A percentile compares a stretch with the other conserved stretches of the same genome.
phyloP scores from a whole-genome alignment of 1,140 invertebrate genomes.

The Drosophila bocki region DNA sequence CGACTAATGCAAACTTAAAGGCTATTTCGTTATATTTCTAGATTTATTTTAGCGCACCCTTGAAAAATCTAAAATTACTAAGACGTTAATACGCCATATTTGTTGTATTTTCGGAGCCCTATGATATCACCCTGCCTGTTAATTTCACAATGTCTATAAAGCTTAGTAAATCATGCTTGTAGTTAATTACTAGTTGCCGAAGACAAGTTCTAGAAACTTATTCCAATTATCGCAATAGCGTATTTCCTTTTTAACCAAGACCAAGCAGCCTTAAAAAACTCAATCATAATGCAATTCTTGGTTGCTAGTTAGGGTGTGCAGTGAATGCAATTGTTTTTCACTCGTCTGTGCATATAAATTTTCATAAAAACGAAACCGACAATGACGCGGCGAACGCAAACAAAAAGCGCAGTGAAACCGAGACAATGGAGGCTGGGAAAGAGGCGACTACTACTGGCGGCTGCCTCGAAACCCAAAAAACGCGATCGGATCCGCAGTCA shows the following conservation, averaged over 20 bases:
- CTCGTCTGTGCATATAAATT: conserved; percentile 29
- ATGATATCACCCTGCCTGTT: neutral
- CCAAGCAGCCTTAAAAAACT: neutral
- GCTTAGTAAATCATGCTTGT: neutral
- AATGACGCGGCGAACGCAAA: conserved; percentile 17
- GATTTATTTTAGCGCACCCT: neutral
- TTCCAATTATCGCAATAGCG: neutral
- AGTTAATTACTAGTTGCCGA: neutral
- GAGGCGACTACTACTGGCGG: conserved; percentile 29
- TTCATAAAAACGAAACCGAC: conserved; percentile 45
- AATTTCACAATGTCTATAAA: neutral
- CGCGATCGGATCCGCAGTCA: conserved; percentile 54
- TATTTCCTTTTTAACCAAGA: neutral
- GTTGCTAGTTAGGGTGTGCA: conserved; percentile 9
- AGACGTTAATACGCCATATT: too few species aligned
- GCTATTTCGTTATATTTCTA: neutral
- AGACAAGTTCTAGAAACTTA: neutral
- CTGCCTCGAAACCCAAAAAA: conserved; percentile 48
- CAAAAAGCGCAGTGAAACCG: conserved; percentile 29
- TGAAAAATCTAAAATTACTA: too few species aligned
- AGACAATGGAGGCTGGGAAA: conserved; percentile 52
- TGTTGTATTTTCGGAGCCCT: neutral
- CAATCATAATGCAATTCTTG: neutral
- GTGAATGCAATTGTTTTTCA: conserved; percentile 33
- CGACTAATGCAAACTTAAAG: neutral